These are phyloP conservation scores for Hetaerina titia DNA, from an alignment of 2,888 invertebrate genomes.

Conservation along the genomic window DNA sequence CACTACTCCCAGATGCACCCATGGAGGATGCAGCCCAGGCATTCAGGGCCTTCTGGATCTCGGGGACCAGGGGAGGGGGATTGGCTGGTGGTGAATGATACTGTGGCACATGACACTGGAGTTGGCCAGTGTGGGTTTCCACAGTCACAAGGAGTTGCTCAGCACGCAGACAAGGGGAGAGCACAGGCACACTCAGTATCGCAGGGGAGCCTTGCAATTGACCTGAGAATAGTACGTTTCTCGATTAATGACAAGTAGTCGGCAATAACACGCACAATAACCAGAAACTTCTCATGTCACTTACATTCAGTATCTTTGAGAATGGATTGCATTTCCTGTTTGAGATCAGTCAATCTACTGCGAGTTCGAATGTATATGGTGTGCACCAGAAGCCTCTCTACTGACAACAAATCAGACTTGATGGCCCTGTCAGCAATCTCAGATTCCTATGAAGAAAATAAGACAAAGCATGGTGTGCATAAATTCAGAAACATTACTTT, in stretches of 20 bases:
- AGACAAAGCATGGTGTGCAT: no score
- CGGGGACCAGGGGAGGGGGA: slow-evolving; percentile 81
- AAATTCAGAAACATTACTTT: no score
- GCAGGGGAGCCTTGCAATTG: slow-evolving; percentile 95
- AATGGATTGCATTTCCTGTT: slow-evolving; percentile 86
- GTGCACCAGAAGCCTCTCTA: slow-evolving; percentile 95
- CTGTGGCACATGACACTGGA: slow-evolving; percentile 95
- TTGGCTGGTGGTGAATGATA: slow-evolving; percentile 86
- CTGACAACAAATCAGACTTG: slow-evolving; percentile 93
- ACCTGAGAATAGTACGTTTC: slow-evolving; percentile 79
- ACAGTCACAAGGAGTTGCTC: slow-evolving; percentile 96
- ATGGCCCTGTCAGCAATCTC: slow-evolving; percentile 89
- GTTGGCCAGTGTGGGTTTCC: slow-evolving; percentile 95
- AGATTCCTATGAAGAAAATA: slow-evolving; percentile 77
- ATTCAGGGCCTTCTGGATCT: slow-evolving; percentile 89
- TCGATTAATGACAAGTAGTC: no score
- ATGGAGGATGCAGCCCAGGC: slow-evolving; percentile 72
- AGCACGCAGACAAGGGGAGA: slow-evolving; percentile 93
- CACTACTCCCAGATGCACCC: slow-evolving; percentile 44
- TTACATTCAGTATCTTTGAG: slow-evolving; percentile 86
- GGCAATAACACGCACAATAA: slow-evolving; percentile 5
- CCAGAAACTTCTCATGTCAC: slow-evolving; percentile 72
- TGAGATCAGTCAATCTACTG: slow-evolving; percentile 89
- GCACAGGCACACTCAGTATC: slow-evolving; percentile 92
- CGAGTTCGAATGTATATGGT: slow-evolving; percentile 96